Evolutionary conservation across 2,888 invertebrate species (phyloP).

Genomic region (Amphipyra tragopoginis): DNA sequence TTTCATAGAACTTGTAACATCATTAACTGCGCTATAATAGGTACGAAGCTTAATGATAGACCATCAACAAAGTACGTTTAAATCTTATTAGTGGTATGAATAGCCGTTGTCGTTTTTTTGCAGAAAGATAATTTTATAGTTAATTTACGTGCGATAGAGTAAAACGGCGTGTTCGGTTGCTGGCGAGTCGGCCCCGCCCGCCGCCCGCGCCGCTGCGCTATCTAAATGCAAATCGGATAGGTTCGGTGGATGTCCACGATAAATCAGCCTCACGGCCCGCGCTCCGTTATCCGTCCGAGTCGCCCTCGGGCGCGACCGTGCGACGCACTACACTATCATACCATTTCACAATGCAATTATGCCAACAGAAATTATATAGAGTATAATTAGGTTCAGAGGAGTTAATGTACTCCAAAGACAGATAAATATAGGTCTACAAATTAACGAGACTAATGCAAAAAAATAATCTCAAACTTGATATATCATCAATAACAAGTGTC

Average conservation of each 20-base stretch:
- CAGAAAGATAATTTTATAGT: constrained; percentile 79
- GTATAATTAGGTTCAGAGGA: constrained; percentile 37
- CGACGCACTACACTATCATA: constrained; percentile 56
- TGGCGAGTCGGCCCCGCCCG: constrained; percentile 63
- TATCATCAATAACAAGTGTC: too few species aligned
- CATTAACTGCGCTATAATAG: constrained; percentile 51
- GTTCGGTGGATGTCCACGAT: constrained; percentile 86
- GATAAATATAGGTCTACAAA: constrained; percentile 40
- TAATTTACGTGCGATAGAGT: constrained; percentile 85
- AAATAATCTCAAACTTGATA: background rate
- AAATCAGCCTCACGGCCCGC: constrained; percentile 81
- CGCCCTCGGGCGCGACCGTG: constrained; percentile 66
- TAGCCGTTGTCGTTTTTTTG: constrained; percentile 69
- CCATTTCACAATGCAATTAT: constrained; percentile 61
- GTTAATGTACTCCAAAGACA: constrained; percentile 32
- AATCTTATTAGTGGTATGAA: constrained; percentile 76
- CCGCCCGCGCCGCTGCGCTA: constrained; percentile 73
- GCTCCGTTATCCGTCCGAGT: constrained; percentile 78
- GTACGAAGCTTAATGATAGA: constrained; percentile 60
- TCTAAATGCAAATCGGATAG: constrained; percentile 90
- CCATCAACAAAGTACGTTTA: constrained; percentile 66
- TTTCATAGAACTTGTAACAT: constrained; percentile 63
- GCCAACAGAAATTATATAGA: constrained; percentile 48
- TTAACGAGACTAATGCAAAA: constrained; percentile 26
- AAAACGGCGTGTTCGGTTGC: constrained; percentile 63